phyloP scores from a whole-genome alignment of 2,888 invertebrate genomes.

The Agrotis puta region DNA sequence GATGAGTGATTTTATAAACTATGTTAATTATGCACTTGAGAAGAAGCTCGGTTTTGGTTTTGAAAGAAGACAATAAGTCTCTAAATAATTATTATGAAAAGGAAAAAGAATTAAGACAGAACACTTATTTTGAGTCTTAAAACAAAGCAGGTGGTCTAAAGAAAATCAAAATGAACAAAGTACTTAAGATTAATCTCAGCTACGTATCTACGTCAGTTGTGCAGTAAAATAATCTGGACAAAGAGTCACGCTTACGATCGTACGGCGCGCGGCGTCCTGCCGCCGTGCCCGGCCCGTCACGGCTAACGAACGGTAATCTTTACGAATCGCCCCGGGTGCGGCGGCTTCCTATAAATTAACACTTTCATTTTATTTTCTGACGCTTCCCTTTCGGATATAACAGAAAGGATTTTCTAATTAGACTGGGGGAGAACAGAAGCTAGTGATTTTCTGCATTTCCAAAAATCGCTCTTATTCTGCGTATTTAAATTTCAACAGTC shows the following conservation, averaged over 20 bases:
- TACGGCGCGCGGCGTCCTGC: conserved; percentile 17
- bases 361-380: conserved; percentile 27
- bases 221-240: conserved; percentile 54
- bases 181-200: conserved; percentile 40
- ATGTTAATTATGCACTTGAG: too few relatives aligned
- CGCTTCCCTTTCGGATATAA: conserved; percentile 5
- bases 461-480: too few relatives aligned
- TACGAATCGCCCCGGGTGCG: conserved; percentile 49
- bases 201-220: conserved; percentile 35
- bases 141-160: conserved; percentile 14
- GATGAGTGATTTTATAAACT: neutral
- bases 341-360: conserved; percentile 34
- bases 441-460: neutral
- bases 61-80: too few relatives aligned
- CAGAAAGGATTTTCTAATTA: conserved; percentile 2
- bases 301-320: conserved; percentile 61
- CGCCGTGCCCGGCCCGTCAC: conserved; percentile 2
- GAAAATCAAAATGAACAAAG: conserved; percentile 29
- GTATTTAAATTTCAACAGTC: neutral
- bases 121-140: neutral
- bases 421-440: neutral
- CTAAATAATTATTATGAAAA: too few relatives aligned
- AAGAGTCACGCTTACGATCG: conserved; percentile 42
- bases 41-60: too few relatives aligned
- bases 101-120: too few relatives aligned